Evolutionary conservation across 1,140 invertebrate species (phyloP).

Genomic region (Pseudomyrmex dendroicus): DNA sequence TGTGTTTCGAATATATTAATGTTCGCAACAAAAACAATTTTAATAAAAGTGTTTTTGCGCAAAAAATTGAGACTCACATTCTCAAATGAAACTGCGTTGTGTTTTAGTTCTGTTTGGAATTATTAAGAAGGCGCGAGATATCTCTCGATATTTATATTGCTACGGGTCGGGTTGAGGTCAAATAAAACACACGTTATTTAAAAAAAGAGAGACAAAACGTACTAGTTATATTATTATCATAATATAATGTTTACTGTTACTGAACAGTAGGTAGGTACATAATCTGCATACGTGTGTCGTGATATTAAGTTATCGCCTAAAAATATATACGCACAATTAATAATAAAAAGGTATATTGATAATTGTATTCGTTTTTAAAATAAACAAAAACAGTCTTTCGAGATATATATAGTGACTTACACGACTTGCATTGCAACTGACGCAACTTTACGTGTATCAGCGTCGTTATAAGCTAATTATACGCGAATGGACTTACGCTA

Average conservation of each 20-base stretch:
- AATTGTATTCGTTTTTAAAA: conserved; percentile 44
- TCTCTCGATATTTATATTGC: not conserved
- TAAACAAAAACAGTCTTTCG: conserved; percentile 71
- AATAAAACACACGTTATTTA: conserved; percentile 44
- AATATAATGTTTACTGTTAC: conserved; percentile 66
- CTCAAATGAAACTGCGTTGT: too few relatives aligned
- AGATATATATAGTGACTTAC: conserved; percentile 48
- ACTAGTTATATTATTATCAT: conserved; percentile 67
- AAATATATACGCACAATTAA: conserved; percentile 49
- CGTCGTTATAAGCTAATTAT: conserved; percentile 5
- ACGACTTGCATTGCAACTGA: conserved; percentile 38
- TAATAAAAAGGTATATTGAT: conserved; percentile 33
- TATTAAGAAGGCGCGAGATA: too few relatives aligned
- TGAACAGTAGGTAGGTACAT: conserved; percentile 61
- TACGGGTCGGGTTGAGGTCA: not conserved
- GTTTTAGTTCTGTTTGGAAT: too few relatives aligned
- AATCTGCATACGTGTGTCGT: conserved; percentile 37
- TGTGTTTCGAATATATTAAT: too few relatives aligned
- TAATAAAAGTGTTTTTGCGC: too few relatives aligned
- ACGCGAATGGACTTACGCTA: conserved; percentile 49
- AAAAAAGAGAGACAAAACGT: conserved; percentile 56
- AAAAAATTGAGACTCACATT: too few relatives aligned
- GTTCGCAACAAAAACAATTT: too few relatives aligned
- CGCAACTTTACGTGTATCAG: not conserved
- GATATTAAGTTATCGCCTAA: conserved; percentile 58